Conservation (phyloP, 1,140 invertebrate species). For the Drosophila parvula region DNA sequence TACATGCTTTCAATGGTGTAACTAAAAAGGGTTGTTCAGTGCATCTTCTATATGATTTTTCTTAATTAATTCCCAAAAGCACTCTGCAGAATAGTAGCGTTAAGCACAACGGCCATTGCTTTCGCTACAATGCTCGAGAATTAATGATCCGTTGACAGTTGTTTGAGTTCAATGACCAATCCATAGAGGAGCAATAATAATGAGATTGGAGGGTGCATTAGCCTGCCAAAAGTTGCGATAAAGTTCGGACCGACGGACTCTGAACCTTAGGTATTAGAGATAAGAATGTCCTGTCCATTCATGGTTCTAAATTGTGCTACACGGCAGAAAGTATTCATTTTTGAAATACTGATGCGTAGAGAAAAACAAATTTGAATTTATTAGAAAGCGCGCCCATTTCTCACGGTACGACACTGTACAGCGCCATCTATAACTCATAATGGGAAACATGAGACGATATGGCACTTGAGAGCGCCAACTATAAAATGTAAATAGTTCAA, state of each 20-base stretch:
- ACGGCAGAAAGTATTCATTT: too few species aligned
- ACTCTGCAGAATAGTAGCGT: neutral
- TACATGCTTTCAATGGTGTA: neutral
- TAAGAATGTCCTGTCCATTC: neutral
- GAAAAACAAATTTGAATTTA: neutral
- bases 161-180: conserved; percentile 50
- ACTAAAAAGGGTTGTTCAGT: neutral
- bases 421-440: too few species aligned
- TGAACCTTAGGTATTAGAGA: neutral
- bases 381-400: neutral
- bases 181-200: conserved; percentile 11
- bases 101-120: conserved; percentile 1
- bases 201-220: conserved; percentile 34
- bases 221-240: conserved; percentile 39
- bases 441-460: too few species aligned
- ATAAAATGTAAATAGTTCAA: too few species aligned
- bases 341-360: too few species aligned
- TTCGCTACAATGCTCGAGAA: conserved; percentile 12
- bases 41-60: neutral
- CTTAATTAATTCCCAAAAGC: neutral
- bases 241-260: neutral
- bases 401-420: neutral
- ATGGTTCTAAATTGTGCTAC: too few species aligned
- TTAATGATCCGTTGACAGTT: conserved; percentile 52
- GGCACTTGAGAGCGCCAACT: too few species aligned